A percentile compares a stretch with the other conserved stretches of the same genome.
phyloP scores from a whole-genome alignment of 2,797 vertebrate genomes.

The Sylvia borin region DNA sequence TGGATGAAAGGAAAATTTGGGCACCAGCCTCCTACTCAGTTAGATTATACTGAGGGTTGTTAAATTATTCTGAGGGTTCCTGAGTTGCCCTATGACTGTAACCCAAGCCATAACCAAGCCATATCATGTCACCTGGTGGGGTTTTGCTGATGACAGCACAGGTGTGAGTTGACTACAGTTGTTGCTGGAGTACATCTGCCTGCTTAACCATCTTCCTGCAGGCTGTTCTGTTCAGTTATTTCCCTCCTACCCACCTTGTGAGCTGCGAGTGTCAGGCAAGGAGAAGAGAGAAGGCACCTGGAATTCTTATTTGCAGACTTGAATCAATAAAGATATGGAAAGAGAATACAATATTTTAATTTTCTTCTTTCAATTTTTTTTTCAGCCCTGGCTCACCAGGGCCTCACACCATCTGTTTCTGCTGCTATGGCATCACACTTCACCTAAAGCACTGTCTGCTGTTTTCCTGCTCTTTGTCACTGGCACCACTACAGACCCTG shows the following conservation, averaged over 20 bases:
- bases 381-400: neutral
- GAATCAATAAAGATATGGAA: neutral
- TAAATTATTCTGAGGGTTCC: neutral
- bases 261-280: fast-evolving
- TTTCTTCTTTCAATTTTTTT: neutral
- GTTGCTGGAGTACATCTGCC: neutral
- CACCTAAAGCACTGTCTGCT: neutral
- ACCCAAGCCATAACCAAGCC: neutral
- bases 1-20: neutral
- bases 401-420: neutral
- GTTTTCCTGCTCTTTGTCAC: neutral
- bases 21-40: neutral
- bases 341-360: neutral
- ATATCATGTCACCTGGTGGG: neutral
- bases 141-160: neutral
- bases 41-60: neutral
- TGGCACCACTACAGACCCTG: neutral
- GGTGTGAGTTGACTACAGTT: neutral
- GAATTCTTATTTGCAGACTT: neutral
- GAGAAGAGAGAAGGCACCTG: neutral
- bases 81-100: neutral
- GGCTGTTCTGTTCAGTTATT: neutral
- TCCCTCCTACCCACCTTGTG: neutral
- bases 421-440: neutral
- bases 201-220: neutral